These are phyloP conservation scores for Lithodes maja DNA, from an alignment of 2,888 invertebrate genomes.

Conservation along the genomic window DNA sequence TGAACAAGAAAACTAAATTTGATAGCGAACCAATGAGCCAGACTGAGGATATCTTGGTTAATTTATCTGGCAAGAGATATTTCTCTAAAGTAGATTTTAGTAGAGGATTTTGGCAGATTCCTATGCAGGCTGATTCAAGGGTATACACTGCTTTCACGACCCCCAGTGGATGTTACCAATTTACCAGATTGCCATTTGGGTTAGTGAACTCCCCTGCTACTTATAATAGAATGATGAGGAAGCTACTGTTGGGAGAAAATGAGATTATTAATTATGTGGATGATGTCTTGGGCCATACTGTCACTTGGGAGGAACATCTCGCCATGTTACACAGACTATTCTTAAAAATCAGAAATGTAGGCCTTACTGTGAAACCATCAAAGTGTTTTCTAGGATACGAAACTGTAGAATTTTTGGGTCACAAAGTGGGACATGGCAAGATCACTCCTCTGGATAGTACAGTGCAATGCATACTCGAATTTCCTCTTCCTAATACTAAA, in stretches of 20 bases:
- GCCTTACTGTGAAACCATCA: not conserved
- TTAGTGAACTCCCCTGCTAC: not conserved
- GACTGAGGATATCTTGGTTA: constrained; percentile 3
- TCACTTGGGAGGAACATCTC: not conserved
- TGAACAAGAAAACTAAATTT: constrained; percentile 2
- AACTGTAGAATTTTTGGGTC: not conserved
- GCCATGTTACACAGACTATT: not conserved
- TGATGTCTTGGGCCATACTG: not conserved
- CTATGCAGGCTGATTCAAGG: not conserved
- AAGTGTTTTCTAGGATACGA: constrained; percentile 15
- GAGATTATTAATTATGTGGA: not conserved
- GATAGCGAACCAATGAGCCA: not conserved
- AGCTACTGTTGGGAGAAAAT: not conserved
- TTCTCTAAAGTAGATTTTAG: constrained; percentile 17
- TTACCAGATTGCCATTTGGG: not conserved
- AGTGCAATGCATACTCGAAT: not conserved
- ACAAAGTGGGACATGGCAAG: not conserved
- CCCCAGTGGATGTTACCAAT: not conserved
- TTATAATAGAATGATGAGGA: not conserved
- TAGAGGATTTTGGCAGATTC: not conserved
- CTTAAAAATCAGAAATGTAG: not conserved
- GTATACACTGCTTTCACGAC: not conserved
- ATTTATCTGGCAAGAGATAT: not conserved
- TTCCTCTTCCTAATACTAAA: not conserved
- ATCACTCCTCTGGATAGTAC: not conserved